These are phyloP conservation scores for Agrotis clavis DNA, from an alignment of 2,888 invertebrate species.

Conservation along the genomic window DNA sequence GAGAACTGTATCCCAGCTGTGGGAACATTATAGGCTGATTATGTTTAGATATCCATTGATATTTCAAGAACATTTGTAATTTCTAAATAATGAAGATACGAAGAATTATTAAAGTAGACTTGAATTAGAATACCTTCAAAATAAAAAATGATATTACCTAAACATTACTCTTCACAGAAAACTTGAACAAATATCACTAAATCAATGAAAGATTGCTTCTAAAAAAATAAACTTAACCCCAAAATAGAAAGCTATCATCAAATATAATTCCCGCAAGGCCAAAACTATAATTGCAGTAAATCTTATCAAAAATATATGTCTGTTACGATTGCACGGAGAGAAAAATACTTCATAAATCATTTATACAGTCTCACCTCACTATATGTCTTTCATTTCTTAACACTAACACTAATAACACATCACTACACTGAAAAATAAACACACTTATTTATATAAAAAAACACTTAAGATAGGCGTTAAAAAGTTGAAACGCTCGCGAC, in stretches of 20 bases:
- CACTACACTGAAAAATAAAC: constrained; percentile 64
- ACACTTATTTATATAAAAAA: constrained; percentile 62
- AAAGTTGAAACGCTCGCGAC: constrained; percentile 64
- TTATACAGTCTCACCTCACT: constrained; percentile 81
- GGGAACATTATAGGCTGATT: too few species aligned
- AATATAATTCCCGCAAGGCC: constrained; percentile 51
- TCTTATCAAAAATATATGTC: constrained; percentile 52
- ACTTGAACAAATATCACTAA: not conserved
- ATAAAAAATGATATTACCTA: not conserved
- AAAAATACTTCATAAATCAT: constrained; percentile 48
- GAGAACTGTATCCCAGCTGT: too few species aligned
- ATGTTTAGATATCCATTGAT: too few species aligned
- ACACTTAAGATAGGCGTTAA: constrained; percentile 67
- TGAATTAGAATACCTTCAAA: not conserved
- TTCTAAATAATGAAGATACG: too few species aligned
- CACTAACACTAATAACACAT: constrained; percentile 69
- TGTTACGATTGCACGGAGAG: constrained; percentile 40
- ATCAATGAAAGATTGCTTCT: not conserved
- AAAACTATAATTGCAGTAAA: constrained; percentile 53
- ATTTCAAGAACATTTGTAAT: too few species aligned
- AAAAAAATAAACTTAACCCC: constrained; percentile 6
- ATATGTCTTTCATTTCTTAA: constrained; percentile 79
- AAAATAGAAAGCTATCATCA: constrained; percentile 35
- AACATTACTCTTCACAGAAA: not conserved
- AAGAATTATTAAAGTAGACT: too few species aligned